A percentile compares a stretch with the other conserved stretches of the same genome.
Evolutionary conservation across 1,140 invertebrate genomes (phyloP).

Genomic region (Trissolcus basalis): DNA sequence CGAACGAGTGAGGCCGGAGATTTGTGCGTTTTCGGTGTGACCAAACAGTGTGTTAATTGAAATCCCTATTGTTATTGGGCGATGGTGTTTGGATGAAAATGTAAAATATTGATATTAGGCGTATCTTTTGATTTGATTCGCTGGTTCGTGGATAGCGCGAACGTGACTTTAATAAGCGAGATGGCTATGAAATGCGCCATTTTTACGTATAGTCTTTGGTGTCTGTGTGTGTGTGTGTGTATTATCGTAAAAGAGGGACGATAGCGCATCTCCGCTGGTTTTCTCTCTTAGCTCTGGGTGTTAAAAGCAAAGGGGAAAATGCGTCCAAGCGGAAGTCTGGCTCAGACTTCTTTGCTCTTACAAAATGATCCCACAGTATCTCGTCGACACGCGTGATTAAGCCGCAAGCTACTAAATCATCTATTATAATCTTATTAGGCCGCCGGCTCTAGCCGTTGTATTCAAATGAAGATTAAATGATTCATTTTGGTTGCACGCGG

Average conservation of each 20-base stretch:
- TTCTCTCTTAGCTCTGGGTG: slow-evolving; percentile 42
- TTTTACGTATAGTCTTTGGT: slow-evolving; percentile 24
- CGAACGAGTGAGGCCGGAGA: no score
- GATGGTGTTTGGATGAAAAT: no score
- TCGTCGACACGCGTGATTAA: slow-evolving; percentile 57
- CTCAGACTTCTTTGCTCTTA: slow-evolving; percentile 50
- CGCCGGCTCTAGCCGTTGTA: slow-evolving; percentile 21
- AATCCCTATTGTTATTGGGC: no score
- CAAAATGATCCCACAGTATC: slow-evolving; percentile 44
- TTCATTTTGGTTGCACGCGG: no score
- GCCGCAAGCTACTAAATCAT: slow-evolving; percentile 57
- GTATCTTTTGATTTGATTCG: no score
- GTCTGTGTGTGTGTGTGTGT: slow-evolving; percentile 3
- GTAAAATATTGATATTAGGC: no score
- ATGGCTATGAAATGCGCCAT: slow-evolving; percentile 28
- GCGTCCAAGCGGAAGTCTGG: slow-evolving; percentile 46
- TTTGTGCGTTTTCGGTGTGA: no score
- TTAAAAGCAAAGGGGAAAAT: slow-evolving; percentile 46
- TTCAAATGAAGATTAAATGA: slow-evolving; percentile 56
- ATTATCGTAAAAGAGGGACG: slow-evolving; percentile 36
- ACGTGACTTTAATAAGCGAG: slow-evolving; percentile 55
- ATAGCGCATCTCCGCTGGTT: slow-evolving; percentile 31
- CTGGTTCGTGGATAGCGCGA: slow-evolving; percentile 3
- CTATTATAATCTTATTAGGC: slow-evolving; percentile 58
- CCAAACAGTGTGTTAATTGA: no score